phyloP scores from a whole-genome alignment of 2,797 vertebrate genomes.

The Poecilia picta region DNA sequence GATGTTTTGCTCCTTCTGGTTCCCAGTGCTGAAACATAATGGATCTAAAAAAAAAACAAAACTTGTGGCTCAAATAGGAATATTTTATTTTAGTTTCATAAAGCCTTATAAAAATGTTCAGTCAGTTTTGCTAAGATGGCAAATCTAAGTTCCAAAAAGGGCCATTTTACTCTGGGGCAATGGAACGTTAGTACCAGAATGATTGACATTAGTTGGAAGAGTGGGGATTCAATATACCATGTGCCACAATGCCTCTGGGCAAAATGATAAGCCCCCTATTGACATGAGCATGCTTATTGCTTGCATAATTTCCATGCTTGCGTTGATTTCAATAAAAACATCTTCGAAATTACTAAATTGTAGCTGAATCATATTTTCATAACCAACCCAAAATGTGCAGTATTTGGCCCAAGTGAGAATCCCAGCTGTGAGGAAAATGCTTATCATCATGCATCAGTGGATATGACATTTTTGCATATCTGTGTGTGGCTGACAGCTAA shows the following conservation, averaged over 20 bases:
- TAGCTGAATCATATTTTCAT: slow-evolving; percentile 4
- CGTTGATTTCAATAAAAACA: not conserved
- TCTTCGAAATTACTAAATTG: not conserved
- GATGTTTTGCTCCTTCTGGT: not conserved
- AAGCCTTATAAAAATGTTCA: not conserved
- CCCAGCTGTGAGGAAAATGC: not conserved
- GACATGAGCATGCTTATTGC: too few relatives aligned
- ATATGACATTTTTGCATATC: not conserved
- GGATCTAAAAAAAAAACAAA: not conserved
- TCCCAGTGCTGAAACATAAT: not conserved
- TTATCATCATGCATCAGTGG: not conserved
- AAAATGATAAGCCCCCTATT: not conserved
- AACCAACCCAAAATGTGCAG: not conserved
- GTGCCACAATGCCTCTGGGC: not conserved
- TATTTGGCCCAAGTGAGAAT: not conserved
- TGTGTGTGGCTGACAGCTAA: not conserved
- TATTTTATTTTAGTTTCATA: not conserved
- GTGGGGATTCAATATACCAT: not conserved
- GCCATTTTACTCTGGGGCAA: not conserved
- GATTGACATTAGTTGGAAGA: not conserved
- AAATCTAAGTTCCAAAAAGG: not conserved
- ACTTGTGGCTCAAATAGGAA: not conserved
- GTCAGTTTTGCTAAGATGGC: not conserved
- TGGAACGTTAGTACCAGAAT: not conserved
- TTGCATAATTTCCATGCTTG: not conserved